These are phyloP conservation scores for Clusia tigrina DNA, from an alignment of 2,888 invertebrate genomes.

Conservation along the genomic window DNA sequence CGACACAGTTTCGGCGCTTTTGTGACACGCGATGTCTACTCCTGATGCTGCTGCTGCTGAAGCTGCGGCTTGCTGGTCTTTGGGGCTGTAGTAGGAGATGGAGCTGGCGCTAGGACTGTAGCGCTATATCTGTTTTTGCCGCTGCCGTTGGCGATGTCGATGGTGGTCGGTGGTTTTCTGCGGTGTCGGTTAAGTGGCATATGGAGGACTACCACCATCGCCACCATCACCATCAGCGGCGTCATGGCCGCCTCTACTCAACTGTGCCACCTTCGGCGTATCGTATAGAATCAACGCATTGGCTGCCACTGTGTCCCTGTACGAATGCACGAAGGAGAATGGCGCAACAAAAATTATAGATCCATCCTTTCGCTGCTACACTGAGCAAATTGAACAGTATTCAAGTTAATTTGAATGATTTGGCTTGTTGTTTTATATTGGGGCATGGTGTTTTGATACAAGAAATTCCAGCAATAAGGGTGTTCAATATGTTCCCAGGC, in stretches of 20 bases:
- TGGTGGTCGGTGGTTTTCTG: not conserved
- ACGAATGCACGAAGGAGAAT: not conserved
- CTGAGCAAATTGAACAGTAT: not conserved
- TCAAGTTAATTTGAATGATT: too few relatives aligned
- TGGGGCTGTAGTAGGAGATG: not conserved
- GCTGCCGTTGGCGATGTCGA: not conserved
- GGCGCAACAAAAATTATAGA: conserved; percentile 4
- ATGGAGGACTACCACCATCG: too few relatives aligned
- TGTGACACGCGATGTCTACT: conserved; percentile 22
- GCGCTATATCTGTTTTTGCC: too few relatives aligned
- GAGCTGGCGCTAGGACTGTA: not conserved
- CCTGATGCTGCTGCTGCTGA: conserved; percentile 4
- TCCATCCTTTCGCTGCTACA: not conserved
- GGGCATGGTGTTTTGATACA: too few relatives aligned
- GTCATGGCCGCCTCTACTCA: not conserved
- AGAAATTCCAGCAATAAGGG: too few relatives aligned
- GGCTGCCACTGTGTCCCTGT: not conserved
- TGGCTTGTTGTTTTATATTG: too few relatives aligned
- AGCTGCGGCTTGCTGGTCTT: not conserved
- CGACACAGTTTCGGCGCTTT: conserved; percentile 17
- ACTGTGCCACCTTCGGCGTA: too few relatives aligned
- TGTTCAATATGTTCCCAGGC: too few relatives aligned
- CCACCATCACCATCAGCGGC: not conserved
- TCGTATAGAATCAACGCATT: conserved; percentile 17
- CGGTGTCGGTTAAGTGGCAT: not conserved